Evolutionary conservation across 64 coral and sea anemone species (phyloP).

Genomic region (Dendrophyllia cribrosa): DNA sequence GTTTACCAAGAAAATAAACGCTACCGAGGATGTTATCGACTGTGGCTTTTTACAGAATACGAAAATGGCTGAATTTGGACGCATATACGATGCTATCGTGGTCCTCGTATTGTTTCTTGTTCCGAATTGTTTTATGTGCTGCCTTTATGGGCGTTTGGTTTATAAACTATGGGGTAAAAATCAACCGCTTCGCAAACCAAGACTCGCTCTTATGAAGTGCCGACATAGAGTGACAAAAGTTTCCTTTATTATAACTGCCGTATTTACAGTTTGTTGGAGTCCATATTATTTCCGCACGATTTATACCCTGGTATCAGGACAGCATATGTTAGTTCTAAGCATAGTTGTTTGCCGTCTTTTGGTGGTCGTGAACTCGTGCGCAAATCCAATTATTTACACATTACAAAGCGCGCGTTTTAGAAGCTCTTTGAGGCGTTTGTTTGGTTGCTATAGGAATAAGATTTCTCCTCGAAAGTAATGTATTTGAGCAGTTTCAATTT

Average conservation of each 20-base stretch:
- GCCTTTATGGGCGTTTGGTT: slow-evolving; percentile 51
- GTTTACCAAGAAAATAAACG: slow-evolving; percentile 28
- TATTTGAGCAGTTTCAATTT: too few relatives aligned
- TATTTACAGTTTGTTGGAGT: slow-evolving; percentile 56
- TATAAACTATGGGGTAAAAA: slow-evolving; percentile 51
- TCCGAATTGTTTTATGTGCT: slow-evolving; percentile 47
- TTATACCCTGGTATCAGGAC: slow-evolving; percentile 5
- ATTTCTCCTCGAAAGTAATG: too few relatives aligned
- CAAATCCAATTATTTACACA: slow-evolving; percentile 60
- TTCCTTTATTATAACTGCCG: slow-evolving; percentile 18
- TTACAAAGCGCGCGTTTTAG: slow-evolving; percentile 61
- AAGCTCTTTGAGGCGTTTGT: not conserved
- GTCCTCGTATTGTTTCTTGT: slow-evolving; percentile 53
- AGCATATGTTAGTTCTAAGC: slow-evolving; percentile 13
- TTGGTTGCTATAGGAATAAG: not conserved
- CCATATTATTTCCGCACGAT: slow-evolving; percentile 49
- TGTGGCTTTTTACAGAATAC: slow-evolving; percentile 32
- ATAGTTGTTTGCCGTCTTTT: slow-evolving; percentile 57
- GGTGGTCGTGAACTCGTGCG: slow-evolving; percentile 56
- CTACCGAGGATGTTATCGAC: slow-evolving; percentile 3
- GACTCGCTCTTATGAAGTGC: slow-evolving; percentile 35
- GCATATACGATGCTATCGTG: slow-evolving; percentile 49
- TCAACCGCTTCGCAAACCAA: not conserved
- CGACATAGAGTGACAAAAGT: slow-evolving; percentile 62
- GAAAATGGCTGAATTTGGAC: not conserved